Base-by-base conservation (phyloP, 1,140 invertebrate species). In the Sminthurides bifidus region DNA sequence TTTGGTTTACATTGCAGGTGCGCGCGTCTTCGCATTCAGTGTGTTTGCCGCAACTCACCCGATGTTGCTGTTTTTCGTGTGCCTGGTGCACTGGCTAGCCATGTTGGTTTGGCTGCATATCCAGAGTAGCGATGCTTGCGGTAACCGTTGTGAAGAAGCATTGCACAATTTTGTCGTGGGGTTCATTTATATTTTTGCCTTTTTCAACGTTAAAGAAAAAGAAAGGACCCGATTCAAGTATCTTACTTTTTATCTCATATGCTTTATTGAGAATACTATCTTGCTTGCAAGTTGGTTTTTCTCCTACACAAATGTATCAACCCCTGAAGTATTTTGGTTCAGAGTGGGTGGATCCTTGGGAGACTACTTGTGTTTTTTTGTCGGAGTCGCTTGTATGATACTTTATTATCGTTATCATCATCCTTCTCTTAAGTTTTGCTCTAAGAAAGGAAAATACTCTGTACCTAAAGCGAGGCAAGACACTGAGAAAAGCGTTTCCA, bases 401-500 rank as follows among this genome's bases (percentile, higher is more conserved):
- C 58, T 74, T 15, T 76, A 75, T 58, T 76, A 76, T 60, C 69
- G 68, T 33, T 72, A 69, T 58, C 75, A 73, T 52, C 75, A 76
- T 64, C 75, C 75, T 3, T 63, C 61, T 27, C 27, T 61, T 12
- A 52, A 56, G 6, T 59, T 29, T 15, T 19, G 44, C 15, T 51
- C 10, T 24, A 54, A 56, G 23, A 5, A 44, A 46, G 26, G 52
- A 27, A 44, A 26, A 21, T 15, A 17, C 24, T 6, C 44, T 10
- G 1, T 49, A 51, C 19, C 54, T 30, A 27, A 46, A 24, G 14
- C 27, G n/a, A 44, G n/a, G 29, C 33, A 4, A 24, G 24, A 19
- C 26, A 26, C 6, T 35, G 26, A 2, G 40, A 46, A 19, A 58
- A 31, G 17, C 26, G 59, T 21, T 38, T 51, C 26, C 54, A 61